Percentiles rank a stretch among this genome's conserved stretches.
These are phyloP conservation scores for Andinoacara biseriatus DNA, from an alignment of 2,113 vertebrate species.

Conservation along the genomic window DNA sequence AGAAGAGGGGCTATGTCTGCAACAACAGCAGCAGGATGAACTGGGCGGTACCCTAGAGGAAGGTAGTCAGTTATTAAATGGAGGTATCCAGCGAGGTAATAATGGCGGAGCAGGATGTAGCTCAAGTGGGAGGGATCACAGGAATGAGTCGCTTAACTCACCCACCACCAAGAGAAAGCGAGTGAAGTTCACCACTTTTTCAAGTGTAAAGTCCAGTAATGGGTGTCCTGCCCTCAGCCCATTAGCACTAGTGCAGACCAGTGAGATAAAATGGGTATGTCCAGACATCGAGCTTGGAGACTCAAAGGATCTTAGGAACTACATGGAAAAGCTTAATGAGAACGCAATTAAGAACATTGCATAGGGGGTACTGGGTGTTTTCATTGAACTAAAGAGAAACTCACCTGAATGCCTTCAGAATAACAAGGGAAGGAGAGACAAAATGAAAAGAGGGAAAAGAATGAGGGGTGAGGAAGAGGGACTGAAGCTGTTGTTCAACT, in stretches of 20 bases:
- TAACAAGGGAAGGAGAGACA: constrained; percentile 63
- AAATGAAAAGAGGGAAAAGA: not conserved
- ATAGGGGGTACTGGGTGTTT: constrained; percentile 64
- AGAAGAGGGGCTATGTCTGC: constrained; percentile 82
- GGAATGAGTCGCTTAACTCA: constrained; percentile 80
- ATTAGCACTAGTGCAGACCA: constrained; percentile 82
- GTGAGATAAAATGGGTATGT: constrained; percentile 93
- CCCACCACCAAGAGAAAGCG: constrained; percentile 91
- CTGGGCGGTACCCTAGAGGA: constrained; percentile 81
- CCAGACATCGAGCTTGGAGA: constrained; percentile 86
- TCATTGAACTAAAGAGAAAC: constrained; percentile 72
- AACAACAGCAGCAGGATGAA: constrained; percentile 83
- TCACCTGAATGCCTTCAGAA: constrained; percentile 87
- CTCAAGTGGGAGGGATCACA: constrained; percentile 77
- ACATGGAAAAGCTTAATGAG: constrained; percentile 89
- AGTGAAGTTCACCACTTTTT: constrained; percentile 94
- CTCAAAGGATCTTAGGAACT: constrained; percentile 86
- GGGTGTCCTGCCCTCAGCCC: constrained; percentile 86
- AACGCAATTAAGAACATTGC: constrained; percentile 80
- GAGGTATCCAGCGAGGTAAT: constrained; percentile 72
- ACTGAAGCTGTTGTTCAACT: constrained; percentile 43
- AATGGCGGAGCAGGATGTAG: constrained; percentile 59
- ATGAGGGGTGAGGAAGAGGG: constrained; percentile 12
- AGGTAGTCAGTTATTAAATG: constrained; percentile 86
- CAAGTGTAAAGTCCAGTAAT: constrained; percentile 84